phyloP scores from a whole-genome alignment of 2,797 vertebrate genomes.

The Chelmon rostratus region DNA sequence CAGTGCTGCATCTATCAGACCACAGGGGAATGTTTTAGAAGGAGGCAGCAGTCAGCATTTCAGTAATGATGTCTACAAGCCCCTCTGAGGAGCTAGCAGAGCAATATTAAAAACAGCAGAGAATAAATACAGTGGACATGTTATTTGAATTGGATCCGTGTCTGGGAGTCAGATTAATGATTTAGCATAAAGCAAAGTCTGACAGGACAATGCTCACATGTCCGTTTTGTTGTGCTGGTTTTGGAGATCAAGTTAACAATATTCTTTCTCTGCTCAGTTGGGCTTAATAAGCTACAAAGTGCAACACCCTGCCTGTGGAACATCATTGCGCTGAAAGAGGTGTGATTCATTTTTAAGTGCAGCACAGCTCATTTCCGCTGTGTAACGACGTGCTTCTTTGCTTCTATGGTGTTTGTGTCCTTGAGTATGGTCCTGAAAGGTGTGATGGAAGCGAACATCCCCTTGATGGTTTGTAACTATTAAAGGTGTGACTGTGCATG shows the following conservation, averaged over 20 bases:
- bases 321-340: slow-evolving; percentile 20
- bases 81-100: slow-evolving; percentile 12
- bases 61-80: slow-evolving; percentile 38
- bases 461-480: slow-evolving; percentile 55
- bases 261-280: background rate
- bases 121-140: slow-evolving; percentile 19
- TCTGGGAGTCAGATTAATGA: slow-evolving; percentile 25
- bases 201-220: slow-evolving; percentile 7
- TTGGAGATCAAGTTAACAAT: background rate
- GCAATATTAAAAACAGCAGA: slow-evolving; percentile 38
- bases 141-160: slow-evolving; percentile 21
- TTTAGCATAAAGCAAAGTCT: slow-evolving; percentile 19
- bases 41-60: slow-evolving; percentile 51
- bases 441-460: slow-evolving; percentile 41
- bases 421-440: slow-evolving; percentile 50
- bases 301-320: slow-evolving; percentile 3
- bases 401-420: slow-evolving; percentile 33
- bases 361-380: slow-evolving; percentile 7
- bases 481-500: slow-evolving; percentile 65
- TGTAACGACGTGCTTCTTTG: slow-evolving; percentile 6
- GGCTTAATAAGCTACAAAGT: slow-evolving; percentile 25
- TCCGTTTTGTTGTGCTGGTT: background rate
- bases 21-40: slow-evolving; percentile 18
- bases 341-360: slow-evolving; percentile 29
- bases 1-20: slow-evolving; percentile 6